Evolutionary conservation across 2,113 vertebrate genomes (phyloP), one percentile per base, ranked within the genome.

Genomic region (Cepphus grylle): DNA sequence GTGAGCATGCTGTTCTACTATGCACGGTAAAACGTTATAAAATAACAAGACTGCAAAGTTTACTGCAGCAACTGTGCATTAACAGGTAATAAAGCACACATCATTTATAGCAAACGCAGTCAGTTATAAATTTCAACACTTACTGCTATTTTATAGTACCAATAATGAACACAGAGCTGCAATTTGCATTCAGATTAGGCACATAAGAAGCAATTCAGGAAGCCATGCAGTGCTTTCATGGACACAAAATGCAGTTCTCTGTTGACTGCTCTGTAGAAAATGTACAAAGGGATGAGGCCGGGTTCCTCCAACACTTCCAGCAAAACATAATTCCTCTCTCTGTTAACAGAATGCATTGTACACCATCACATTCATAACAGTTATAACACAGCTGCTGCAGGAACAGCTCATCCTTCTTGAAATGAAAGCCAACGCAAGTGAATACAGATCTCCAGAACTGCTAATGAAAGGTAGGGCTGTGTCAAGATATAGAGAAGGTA

Each of bases 101-200:
- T 47, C 80, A 69, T 95, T 97, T 93, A 96, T 93, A 90, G 71
- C 78, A 97, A 95, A 98, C 93, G 86, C 94, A 93, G 47, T 81
- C 74, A 70, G 94, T 88, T 94, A 80, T 78, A 94, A 97, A 98
- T 97, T 96, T 94, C 80, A 96, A 69, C 43, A 88, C 42, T 97
- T 92, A 90, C 82, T 86, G 90, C 66, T 91, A 52, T 96, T 98
- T 97, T 97, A 97, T 93, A 73, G 79, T n/a, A 52, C 69, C 86
- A 70, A 74, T 97, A 94, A 98, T 94, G 95, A 97, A 77, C 77
- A 89, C 30, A 61, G 40, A 95, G 78, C 79, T 97, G 88, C 16
- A n/a, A 96, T 91, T 96, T 94, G 94, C 95, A 97, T 97, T 97
- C 93, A 94, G 62, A 97, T 72, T 69, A 81, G 52, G 67, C 89